Evolutionary conservation across 1,140 invertebrate genomes (phyloP), one percentile per base, ranked within the genome.

Genomic region (Aphidius gifuensis): DNA sequence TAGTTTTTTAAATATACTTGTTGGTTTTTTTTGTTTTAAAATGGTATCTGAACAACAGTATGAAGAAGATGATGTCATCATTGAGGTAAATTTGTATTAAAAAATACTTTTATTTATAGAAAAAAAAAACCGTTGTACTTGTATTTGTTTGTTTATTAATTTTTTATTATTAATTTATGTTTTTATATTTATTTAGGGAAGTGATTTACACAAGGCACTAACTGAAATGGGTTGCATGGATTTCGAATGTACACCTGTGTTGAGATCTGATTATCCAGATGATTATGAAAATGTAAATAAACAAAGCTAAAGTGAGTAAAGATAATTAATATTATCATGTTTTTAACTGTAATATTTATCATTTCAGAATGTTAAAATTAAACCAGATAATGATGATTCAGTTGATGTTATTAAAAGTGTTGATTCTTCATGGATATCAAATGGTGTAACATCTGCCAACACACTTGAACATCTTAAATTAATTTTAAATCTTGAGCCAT

Each of bases 201-300:
- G 73, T 49, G 72, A 74, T 48, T 61, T 79, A 40, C 67, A 79
- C 16, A 61, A 70, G 69, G 69, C 70, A 57, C 63, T 80, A 38
- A 61, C 60, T 9, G 59, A 72, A 46, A 69, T 74, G 54, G 78
- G 78, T 23, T 79, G 69, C n/a, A 73, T 60, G 4, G 71, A 79
- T 63, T 79, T 79, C 67, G 72, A 78, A 68, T 72, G 63, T 55
- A 60, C 68, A 32, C 44, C 63, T 5, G 43, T 69, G 60, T 47
- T 62, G 3, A 70, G 64, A 62, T 57, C 9, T 47, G 44, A 64
- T 46, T 39, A 60, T 39, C 16, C 48, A 4, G 55, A 56, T 39
- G 32, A 47, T 9, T 51, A 45, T 42, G 23, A 57, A 23, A 53
- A 32, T 32, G 23, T 32, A 55, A 45, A 32, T 38, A 64, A 32